A percentile compares a stretch with the other conserved stretches of the same genome.
Conservation (phyloP, 2,113 vertebrate genomes). For the Ailuropoda melanoleuca region DNA sequence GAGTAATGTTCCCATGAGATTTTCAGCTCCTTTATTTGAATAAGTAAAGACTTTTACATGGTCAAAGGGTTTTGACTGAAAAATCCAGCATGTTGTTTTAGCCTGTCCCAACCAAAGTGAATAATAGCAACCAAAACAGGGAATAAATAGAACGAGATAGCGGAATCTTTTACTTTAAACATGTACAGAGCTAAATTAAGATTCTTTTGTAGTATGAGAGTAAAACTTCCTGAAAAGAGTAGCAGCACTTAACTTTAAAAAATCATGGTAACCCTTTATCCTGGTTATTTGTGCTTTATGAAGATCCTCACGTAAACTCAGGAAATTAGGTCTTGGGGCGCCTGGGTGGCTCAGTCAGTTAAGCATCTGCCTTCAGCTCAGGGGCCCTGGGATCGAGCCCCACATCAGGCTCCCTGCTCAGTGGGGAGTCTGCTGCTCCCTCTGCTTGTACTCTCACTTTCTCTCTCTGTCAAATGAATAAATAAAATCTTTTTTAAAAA, state of each 20-base stretch:
- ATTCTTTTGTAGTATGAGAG: not conserved
- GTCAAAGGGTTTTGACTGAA: not conserved
- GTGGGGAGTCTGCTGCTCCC: too few species aligned
- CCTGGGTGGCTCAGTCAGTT: too few species aligned
- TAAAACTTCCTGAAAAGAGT: not conserved
- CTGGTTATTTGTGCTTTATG: not conserved
- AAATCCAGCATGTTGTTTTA: not conserved
- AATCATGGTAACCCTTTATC: not conserved
- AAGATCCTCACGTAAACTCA: conserved; percentile 23
- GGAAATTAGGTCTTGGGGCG: not conserved
- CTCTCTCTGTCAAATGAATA: too few species aligned
- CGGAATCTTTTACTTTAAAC: not conserved
- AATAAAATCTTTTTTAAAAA: too few species aligned
- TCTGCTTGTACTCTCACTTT: too few species aligned
- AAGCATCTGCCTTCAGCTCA: too few species aligned
- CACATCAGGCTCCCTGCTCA: too few species aligned
- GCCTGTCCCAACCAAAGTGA: not conserved
- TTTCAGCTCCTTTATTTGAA: not conserved
- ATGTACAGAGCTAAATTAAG: not conserved
- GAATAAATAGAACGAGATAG: not conserved
- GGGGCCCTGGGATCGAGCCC: too few species aligned
- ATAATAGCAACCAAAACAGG: not conserved
- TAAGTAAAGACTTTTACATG: not conserved
- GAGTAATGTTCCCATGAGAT: not conserved
- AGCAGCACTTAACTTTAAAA: not conserved